phyloP scores from a whole-genome alignment of 2,113 vertebrate genomes.

The Poecile atricapillus region DNA sequence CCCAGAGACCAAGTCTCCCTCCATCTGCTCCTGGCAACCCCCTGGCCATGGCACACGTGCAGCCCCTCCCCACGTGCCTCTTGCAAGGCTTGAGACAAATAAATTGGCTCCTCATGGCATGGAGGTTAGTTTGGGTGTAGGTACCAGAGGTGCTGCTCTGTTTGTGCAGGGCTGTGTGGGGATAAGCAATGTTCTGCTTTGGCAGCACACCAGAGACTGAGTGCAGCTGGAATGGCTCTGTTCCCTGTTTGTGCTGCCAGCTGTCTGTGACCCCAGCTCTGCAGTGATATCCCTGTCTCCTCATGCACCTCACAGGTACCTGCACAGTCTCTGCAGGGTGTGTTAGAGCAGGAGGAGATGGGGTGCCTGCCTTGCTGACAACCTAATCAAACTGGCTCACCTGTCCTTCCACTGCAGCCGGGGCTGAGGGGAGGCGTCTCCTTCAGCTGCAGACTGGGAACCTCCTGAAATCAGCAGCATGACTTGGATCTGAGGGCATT shows the following conservation, averaged over 20 bases:
- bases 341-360: not conserved
- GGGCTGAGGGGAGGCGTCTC: not conserved
- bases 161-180: not conserved
- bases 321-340: not conserved
- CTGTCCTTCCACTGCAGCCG: not conserved
- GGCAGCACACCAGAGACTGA: not conserved
- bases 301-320: not conserved
- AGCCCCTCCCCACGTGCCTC: no score
- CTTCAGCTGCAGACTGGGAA: not conserved
- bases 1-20: not conserved
- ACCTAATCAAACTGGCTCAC: not conserved
- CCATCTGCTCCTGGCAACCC: not conserved
- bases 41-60: not conserved
- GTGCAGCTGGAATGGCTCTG: not conserved
- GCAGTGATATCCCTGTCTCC: not conserved
- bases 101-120: not conserved
- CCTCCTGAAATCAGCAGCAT: not conserved
- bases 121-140: not conserved
- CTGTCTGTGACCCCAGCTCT: rapidly evolving
- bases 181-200: not conserved
- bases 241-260: no score
- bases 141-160: not conserved
- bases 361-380: not conserved
- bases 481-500: not conserved
- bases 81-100: not conserved